These are phyloP conservation scores for Cepphus grylle DNA, from an alignment of 2,113 vertebrate genomes.

Conservation along the genomic window DNA sequence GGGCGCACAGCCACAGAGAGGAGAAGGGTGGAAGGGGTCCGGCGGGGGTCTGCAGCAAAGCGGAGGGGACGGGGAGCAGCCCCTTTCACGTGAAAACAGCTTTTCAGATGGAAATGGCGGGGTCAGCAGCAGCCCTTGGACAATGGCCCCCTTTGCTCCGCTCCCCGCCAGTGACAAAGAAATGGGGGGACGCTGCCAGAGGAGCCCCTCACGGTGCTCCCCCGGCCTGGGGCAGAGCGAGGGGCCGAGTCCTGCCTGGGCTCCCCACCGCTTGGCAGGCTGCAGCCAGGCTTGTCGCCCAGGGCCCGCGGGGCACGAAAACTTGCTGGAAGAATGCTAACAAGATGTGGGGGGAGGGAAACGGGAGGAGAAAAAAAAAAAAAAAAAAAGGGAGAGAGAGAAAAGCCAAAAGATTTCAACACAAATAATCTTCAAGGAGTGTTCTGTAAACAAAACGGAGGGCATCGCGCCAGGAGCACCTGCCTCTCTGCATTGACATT, in stretches of 20 bases:
- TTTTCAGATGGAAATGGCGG: conserved; percentile 63
- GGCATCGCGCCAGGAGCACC: conserved; percentile 65
- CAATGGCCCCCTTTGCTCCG: neutral
- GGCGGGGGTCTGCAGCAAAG: fast-evolving
- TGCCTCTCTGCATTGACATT: conserved; percentile 52
- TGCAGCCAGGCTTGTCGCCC: neutral
- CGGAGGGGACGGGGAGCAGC: neutral
- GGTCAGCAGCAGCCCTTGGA: conserved; percentile 42
- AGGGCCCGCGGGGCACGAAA: conserved; percentile 20
- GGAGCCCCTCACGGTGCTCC: neutral
- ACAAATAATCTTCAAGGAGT: conserved; percentile 69
- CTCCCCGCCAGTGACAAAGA: neutral
- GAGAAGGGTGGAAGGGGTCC: neutral
- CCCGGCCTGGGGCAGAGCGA: neutral
- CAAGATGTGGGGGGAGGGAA: neutral
- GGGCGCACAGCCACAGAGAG: fast-evolving
- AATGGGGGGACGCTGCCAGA: neutral
- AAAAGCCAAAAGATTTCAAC: conserved; percentile 63
- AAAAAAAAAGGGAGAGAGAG: neutral
- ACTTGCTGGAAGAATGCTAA: conserved; percentile 47
- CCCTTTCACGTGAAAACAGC: neutral
- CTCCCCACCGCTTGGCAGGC: neutral
- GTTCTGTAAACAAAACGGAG: conserved; percentile 64
- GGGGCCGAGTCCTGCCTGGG: neutral
- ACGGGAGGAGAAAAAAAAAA: neutral